Evolutionary conservation across 2,113 vertebrate genomes (phyloP), one percentile per base, ranked within the genome.

Genomic region (Cyrtonyx montezumae): DNA sequence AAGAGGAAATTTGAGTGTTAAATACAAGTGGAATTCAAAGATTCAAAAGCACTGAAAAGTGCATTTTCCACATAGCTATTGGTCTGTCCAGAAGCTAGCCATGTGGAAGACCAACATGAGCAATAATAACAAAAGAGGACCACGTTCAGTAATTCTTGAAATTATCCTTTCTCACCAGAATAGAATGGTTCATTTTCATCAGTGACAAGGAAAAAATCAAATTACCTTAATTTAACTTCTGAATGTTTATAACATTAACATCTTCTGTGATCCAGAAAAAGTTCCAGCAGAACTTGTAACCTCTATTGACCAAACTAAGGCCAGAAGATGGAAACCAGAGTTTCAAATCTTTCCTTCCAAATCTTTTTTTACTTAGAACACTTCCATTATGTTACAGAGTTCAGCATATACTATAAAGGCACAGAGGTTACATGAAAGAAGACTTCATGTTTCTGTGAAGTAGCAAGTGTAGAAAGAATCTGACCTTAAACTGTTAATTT

Each of bases 401-500:
- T 91, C 66, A 71, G 11, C 22, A 37, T 26, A 42, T 79, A 68
- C 51, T 67, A 66, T 25, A 28, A 76, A 85, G 61, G 49, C 26
- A 87, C 28, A 58, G 15, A 26, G 12, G 40, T 55, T 73, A 82
- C 0, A 0, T 9, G 78, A 43, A 58, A 66, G 43, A 28, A 88
- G 43, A 73, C 43, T 43, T 84, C 36, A 51, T 46, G 9, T 43
- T 67, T 46, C 65, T 76, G 40, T 59, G 76, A 76, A 84, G 74
- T 65, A 76, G 75, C 36, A 88, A 65, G 65, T 34, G 58, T 45
- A 82, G 20, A 94, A 96, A 68, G 42, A 73, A 68, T n/a, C 58
- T 74, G 83, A 93, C 82, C 73, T 88, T 67, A 91, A 88, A 84
- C 18, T 59, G 84, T 67, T 91, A 90, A 94, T 90, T 92, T 88